These are phyloP conservation scores for Colaptes auratus DNA, from an alignment of 2,113 vertebrate species.

Conservation along the genomic window DNA sequence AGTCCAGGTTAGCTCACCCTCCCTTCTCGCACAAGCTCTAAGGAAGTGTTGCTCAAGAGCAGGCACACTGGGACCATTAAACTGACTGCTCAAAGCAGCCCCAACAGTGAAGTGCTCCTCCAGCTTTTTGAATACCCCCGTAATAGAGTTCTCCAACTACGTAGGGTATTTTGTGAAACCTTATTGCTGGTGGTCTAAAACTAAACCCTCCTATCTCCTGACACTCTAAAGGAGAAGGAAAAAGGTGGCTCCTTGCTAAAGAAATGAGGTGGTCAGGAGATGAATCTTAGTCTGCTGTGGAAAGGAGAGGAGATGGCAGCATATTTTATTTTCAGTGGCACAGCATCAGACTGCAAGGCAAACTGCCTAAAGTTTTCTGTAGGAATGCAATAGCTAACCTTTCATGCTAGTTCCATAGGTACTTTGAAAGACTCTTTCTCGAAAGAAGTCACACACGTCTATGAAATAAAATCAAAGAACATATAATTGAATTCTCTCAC, in stretches of 20 bases:
- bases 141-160: neutral
- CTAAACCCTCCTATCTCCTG: neutral
- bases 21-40: neutral
- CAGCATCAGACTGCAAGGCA: neutral
- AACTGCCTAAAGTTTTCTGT: neutral
- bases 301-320: neutral
- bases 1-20: neutral
- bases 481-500: neutral
- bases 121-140: neutral
- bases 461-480: constrained; percentile 27
- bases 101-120: neutral
- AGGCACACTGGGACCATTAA: neutral
- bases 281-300: neutral
- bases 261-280: neutral
- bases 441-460: neutral
- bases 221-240: neutral
- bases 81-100: neutral
- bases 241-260: neutral
- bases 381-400: constrained; percentile 26
- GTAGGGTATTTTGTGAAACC: neutral
- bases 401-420: neutral
- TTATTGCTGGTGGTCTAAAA: neutral
- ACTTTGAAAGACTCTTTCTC: constrained; percentile 26
- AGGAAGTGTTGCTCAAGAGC: fast-evolving
- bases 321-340: neutral